These are phyloP conservation scores for Sebastes nivosus DNA, from an alignment of 2,797 vertebrate species.

Conservation along the genomic window DNA sequence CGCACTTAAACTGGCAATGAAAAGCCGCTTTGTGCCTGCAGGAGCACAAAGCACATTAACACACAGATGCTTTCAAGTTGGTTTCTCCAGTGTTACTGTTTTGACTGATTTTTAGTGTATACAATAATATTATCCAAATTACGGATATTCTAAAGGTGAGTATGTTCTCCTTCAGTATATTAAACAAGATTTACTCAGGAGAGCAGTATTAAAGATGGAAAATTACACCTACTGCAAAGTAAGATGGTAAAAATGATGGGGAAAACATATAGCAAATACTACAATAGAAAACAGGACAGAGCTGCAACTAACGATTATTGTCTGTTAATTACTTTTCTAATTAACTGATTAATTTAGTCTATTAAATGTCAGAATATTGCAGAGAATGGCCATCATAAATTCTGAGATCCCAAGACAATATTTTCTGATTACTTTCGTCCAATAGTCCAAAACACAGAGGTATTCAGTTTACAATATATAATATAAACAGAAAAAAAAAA, in stretches of 20 bases:
- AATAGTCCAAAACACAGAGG: neutral
- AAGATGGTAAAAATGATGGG: neutral
- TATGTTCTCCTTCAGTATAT: neutral
- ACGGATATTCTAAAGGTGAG: neutral
- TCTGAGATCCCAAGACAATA: neutral
- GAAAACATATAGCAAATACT: neutral
- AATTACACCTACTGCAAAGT: neutral
- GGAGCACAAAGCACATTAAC: constrained; percentile 37
- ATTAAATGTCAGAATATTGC: neutral
- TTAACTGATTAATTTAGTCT: neutral
- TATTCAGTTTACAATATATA: neutral
- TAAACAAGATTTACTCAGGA: neutral
- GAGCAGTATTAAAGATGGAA: neutral
- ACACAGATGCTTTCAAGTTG: constrained; percentile 8
- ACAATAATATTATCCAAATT: constrained; percentile 20
- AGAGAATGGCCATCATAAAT: neutral
- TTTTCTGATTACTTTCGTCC: neutral
- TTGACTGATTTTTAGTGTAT: constrained; percentile 10
- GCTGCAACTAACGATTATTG: neutral
- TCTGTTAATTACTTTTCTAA: neutral
- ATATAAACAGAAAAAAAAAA: neutral
- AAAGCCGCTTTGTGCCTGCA: constrained; percentile 38
- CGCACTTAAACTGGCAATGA: constrained; percentile 25
- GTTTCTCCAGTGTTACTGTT: neutral
- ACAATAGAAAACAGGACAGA: neutral